Evolutionary conservation across 2,888 invertebrate species (phyloP).

Genomic region (Mechanitis mazaeus): DNA sequence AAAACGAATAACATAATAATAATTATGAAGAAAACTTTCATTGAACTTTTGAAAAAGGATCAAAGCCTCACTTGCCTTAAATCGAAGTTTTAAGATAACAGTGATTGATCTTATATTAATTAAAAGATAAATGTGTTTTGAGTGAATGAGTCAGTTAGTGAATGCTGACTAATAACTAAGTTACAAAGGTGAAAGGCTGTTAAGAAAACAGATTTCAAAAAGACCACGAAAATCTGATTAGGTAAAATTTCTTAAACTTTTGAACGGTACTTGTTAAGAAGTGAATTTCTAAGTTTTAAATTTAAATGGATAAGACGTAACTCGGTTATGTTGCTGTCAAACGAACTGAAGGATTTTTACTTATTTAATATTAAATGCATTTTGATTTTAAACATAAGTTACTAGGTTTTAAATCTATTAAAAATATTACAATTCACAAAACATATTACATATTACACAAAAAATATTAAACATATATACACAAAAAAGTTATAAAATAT

Average conservation of each 20-base stretch:
- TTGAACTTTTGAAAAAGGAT: neutral
- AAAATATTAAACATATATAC: no score
- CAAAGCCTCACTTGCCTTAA: neutral
- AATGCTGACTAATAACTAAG: constrained; percentile 57
- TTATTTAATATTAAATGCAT: constrained; percentile 8
- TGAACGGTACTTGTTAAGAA: constrained; percentile 55
- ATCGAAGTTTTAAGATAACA: constrained; percentile 28
- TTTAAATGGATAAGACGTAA: constrained; percentile 38
- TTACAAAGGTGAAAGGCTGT: constrained; percentile 59
- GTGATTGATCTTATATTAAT: constrained; percentile 35
- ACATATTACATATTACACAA: no score
- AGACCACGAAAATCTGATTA: constrained; percentile 66
- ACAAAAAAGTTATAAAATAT: no score
- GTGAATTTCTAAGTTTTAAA: constrained; percentile 48
- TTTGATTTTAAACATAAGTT: neutral
- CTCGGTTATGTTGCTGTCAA: constrained; percentile 29
- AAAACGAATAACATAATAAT: no score
- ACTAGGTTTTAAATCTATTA: no score
- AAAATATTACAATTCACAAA: constrained; percentile 2
- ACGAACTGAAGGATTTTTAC: constrained; percentile 6
- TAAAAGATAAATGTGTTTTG: constrained; percentile 15
- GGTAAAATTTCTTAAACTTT: constrained; percentile 64
- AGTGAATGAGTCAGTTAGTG: constrained; percentile 29
- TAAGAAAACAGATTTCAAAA: constrained; percentile 63
- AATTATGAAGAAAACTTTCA: constrained; percentile 1